A percentile compares a stretch with the other conserved stretches of the same genome.
Evolutionary conservation across 30 jellyfish, hydroid and myxozoan genomes (phyloP).

Genomic region (Sanderia malayensis): DNA sequence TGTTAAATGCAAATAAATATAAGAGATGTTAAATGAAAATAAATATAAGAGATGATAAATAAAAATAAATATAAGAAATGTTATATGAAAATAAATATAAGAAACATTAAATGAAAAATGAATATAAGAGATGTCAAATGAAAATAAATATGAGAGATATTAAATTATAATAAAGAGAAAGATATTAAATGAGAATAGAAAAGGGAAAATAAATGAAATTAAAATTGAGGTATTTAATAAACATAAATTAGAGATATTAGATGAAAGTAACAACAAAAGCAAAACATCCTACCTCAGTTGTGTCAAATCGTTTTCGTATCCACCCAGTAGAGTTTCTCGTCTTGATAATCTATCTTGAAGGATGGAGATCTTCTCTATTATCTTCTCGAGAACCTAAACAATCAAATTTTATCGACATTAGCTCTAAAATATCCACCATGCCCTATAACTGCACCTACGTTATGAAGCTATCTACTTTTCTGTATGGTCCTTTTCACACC

Average conservation of each 20-base stretch:
- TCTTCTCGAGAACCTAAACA: slow-evolving; percentile 38
- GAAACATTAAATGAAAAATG: too few species aligned
- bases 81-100: neutral
- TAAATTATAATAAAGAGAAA: neutral
- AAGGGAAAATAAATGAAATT: too few species aligned
- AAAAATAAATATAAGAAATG: neutral
- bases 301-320: slow-evolving; percentile 70
- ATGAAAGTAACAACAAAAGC: too few species aligned
- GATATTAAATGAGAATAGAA: too few species aligned
- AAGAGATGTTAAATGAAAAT: neutral
- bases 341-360: slow-evolving; percentile 54
- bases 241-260: too few species aligned
- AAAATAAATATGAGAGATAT: neutral
- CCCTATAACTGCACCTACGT: too few species aligned
- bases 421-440: too few species aligned
- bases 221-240: too few species aligned
- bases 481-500: too few species aligned
- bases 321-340: slow-evolving; percentile 63
- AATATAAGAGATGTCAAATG: neutral
- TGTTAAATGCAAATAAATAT: neutral
- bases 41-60: neutral
- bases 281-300: slow-evolving; percentile 78
- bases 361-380: slow-evolving; percentile 24
- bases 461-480: too few species aligned
- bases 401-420: too few species aligned